Evolutionary conservation across 2,888 invertebrate species (phyloP), one percentile per base, ranked within the genome.

Genomic region (Papilio gigon): DNA sequence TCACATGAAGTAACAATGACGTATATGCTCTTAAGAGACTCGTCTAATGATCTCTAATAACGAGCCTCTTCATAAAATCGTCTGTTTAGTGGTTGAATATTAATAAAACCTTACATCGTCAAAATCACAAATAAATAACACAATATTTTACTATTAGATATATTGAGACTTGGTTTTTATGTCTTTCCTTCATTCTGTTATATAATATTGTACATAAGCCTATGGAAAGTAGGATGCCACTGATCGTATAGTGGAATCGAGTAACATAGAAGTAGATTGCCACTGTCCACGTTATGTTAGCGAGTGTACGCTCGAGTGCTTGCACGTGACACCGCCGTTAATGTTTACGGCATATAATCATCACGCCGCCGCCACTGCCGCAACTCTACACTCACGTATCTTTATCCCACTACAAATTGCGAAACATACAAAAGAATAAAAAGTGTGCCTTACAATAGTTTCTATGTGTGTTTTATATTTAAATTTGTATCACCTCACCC

Each of bases 1-100:
- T 77, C 75, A 75, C 77, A 74, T 74, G 72, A 79, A 78, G 79
- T 78, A 82, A 79, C 79, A 80, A 73, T 71, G 67, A 67, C 73
- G 73, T 76, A 67, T 69, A 69, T 73, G 74, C 69, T 73, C 62
- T 72, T 67, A 63, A 63, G 71, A 72, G 72, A 71, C 73, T 69
- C 74, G 68, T 58, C 65, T 75, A 76, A 80, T 76, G 74, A 75
- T 72, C 72, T 56, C 70, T 68, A 42, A 64, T 68, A 68, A 68
- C 62, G 40, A 61, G 17, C 17, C 20, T 44, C 58, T 65, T 58
- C 37, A 65, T 65, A 65, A 58, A 30, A 65, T 33, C 53, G 33
- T 47, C 27, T 65, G 30, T 33, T 27, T 62, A 65, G 40, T 65
- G 53, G 20, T 6, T 53, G 14, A 27, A 53, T 37, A 65, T 37